Evolutionary conservation across 2,888 invertebrate species (phyloP).

Genomic region (Andrena flavipes): DNA sequence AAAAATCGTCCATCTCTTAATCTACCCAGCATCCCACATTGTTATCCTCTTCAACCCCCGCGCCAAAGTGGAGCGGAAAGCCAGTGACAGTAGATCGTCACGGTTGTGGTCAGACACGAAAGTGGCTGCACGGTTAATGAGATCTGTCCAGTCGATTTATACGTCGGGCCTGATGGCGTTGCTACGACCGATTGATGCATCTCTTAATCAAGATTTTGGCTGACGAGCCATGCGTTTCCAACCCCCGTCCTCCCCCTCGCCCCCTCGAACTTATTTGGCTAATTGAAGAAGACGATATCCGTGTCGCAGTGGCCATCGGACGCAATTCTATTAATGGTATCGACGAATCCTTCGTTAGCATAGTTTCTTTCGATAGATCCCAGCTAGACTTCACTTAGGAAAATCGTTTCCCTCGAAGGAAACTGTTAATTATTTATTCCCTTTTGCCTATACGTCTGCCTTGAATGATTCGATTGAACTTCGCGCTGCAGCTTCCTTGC

Average conservation of each 20-base stretch:
- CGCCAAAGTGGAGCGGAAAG: background rate
- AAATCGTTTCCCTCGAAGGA: background rate
- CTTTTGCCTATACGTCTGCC: background rate
- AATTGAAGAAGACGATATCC: conserved; percentile 69
- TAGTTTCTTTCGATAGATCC: background rate
- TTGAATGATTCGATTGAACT: background rate
- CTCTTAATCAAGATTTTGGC: conserved; percentile 66
- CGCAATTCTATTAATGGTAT: conserved; percentile 31
- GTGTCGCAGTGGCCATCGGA: conserved; percentile 20
- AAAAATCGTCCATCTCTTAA: background rate
- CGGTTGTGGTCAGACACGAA: conserved; percentile 50
- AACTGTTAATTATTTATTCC: background rate
- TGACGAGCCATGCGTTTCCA: conserved; percentile 45
- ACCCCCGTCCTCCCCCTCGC: background rate
- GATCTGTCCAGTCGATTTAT: conserved; percentile 58
- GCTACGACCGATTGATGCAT: conserved; percentile 47
- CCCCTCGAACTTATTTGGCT: conserved; percentile 71
- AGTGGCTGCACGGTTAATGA: conserved; percentile 55
- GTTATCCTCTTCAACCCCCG: background rate
- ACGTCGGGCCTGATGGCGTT: conserved; percentile 24
- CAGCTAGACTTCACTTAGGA: background rate
- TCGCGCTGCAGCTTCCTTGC: no score
- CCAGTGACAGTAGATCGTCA: conserved; percentile 26
- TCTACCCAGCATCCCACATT: background rate
- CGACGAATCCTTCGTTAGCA: background rate